phyloP scores from a whole-genome alignment of 2,888 invertebrate species.

The Andrena fulva region DNA sequence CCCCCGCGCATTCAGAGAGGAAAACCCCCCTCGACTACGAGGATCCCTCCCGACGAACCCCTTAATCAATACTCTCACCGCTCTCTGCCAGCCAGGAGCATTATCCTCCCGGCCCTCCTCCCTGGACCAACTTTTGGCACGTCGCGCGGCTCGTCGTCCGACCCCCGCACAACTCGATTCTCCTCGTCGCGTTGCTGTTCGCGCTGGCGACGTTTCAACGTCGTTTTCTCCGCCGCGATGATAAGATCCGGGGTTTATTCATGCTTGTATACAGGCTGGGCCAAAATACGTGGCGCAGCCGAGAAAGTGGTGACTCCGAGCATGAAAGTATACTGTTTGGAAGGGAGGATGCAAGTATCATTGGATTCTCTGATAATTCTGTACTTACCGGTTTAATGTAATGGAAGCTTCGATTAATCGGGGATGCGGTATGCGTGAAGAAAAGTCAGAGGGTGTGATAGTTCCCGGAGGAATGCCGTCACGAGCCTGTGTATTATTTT shows the following conservation, averaged over 20 bases:
- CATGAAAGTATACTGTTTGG: no score
- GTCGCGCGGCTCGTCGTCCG: neutral
- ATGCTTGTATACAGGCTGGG: no score
- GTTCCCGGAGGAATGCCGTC: constrained; percentile 36
- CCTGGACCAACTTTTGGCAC: constrained; percentile 63
- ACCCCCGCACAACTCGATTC: neutral
- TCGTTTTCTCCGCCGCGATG: neutral
- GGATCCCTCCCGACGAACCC: constrained; percentile 74
- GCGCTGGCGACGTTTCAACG: neutral
- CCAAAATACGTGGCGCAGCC: no score
- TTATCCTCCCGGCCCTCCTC: constrained; percentile 57
- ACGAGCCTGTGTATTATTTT: constrained; percentile 42
- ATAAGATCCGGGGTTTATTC: no score
- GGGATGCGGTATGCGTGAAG: constrained; percentile 21
- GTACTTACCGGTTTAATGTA: constrained; percentile 3
- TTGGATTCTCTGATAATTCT: neutral
- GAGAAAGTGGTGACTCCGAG: no score
- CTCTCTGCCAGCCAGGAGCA: constrained; percentile 66
- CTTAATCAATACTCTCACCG: constrained; percentile 81
- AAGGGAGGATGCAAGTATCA: neutral
- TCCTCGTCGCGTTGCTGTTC: constrained; percentile 4
- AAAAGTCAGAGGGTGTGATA: constrained; percentile 32
- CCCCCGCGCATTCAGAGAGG: constrained; percentile 64
- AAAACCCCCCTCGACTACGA: constrained; percentile 70
- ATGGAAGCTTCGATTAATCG: constrained; percentile 41